Conservation (phyloP, 2,797 vertebrate genomes). For the Eupleurogrammus muticus region DNA sequence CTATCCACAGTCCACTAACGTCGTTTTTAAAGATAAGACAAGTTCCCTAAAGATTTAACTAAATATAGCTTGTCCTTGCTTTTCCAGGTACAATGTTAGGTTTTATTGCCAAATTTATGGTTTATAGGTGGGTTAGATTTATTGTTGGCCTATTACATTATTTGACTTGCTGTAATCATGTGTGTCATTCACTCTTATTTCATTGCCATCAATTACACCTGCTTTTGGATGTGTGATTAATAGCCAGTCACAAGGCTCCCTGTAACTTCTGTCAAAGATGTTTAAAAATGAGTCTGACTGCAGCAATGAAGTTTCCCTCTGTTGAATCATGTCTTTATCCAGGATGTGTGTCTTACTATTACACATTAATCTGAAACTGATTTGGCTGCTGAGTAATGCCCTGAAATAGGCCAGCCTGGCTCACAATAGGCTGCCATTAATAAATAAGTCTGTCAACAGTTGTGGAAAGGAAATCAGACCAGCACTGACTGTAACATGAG, state of each 20-base stretch:
- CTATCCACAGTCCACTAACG: constrained; percentile 22
- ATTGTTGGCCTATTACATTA: constrained; percentile 25
- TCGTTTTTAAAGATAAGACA: constrained; percentile 16
- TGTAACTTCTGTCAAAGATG: constrained; percentile 12
- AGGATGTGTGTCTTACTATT: constrained; percentile 51
- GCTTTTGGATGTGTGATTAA: constrained; percentile 25
- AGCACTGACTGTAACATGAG: constrained; percentile 72
- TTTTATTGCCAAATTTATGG: constrained; percentile 7
- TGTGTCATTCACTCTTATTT: constrained; percentile 43
- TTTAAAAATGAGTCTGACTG: constrained; percentile 28
- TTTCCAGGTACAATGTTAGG: not conserved
- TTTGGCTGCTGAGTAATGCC: constrained; percentile 51
- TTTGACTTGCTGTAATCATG: constrained; percentile 30
- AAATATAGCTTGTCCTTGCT: constrained; percentile 35
- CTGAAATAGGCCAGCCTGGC: constrained; percentile 66
- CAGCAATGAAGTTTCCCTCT: constrained; percentile 27
- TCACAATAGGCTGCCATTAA: constrained; percentile 76
- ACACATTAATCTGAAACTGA: constrained; percentile 45
- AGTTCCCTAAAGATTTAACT: constrained; percentile 10
- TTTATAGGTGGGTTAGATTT: not conserved
- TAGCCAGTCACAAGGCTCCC: constrained; percentile 36
- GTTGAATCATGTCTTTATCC: constrained; percentile 68
- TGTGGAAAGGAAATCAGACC: constrained; percentile 68
- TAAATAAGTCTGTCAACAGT: constrained; percentile 78
- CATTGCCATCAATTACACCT: not conserved